phyloP scores from a whole-genome alignment of 2,113 vertebrate genomes.

The Macaca fascicularis region DNA sequence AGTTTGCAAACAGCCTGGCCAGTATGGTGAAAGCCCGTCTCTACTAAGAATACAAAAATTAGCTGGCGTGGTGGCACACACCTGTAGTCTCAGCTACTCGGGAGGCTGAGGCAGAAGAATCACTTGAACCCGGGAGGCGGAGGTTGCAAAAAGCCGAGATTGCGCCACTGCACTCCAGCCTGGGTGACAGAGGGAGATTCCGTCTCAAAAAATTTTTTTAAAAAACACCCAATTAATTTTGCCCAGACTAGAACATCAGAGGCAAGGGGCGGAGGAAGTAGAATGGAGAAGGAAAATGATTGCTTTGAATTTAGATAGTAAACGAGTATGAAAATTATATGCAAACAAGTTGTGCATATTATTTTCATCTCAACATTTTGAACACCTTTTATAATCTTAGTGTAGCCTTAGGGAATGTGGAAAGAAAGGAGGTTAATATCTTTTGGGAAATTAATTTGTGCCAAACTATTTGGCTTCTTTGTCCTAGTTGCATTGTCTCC shows the following conservation, averaged over 20 bases:
- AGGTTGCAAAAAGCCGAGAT: too few relatives aligned
- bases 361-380: constrained; percentile 53
- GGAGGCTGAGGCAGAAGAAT: too few relatives aligned
- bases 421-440: constrained; percentile 39
- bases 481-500: neutral
- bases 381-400: constrained; percentile 53
- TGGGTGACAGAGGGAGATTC: too few relatives aligned
- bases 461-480: constrained; percentile 36
- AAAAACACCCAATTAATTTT: neutral
- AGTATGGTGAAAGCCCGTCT: too few relatives aligned
- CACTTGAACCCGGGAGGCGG: too few relatives aligned
- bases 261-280: neutral
- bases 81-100: too few relatives aligned
- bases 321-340: constrained; percentile 52
- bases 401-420: constrained; percentile 32
- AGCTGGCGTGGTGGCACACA: too few relatives aligned
- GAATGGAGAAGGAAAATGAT: constrained; percentile 13
- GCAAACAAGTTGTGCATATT: constrained; percentile 35
- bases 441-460: constrained; percentile 54
- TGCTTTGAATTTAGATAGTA: constrained; percentile 53
- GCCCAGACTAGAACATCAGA: neutral
- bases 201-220: too few relatives aligned
- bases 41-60: too few relatives aligned
- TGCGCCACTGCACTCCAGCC: too few relatives aligned
- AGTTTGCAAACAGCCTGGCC: too few relatives aligned